Conservation (phyloP, 1,140 invertebrate species). For the Adelges cooleyi region DNA sequence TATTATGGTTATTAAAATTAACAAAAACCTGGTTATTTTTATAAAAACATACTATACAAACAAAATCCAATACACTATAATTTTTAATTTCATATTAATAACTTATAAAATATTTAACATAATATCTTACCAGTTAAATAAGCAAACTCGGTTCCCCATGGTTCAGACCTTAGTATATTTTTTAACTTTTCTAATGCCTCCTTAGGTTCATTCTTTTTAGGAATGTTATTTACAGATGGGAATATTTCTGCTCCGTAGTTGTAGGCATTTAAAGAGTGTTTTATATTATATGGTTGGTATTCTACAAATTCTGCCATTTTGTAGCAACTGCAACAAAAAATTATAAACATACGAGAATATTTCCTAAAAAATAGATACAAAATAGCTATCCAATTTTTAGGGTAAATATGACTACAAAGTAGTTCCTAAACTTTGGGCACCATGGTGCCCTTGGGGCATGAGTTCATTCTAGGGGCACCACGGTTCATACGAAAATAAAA, state of each 20-base stretch:
- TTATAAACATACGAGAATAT: too few relatives aligned
- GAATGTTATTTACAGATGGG: background rate
- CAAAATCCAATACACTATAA: background rate
- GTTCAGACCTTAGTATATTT: background rate
- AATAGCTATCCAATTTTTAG: too few relatives aligned
- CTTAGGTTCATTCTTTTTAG: background rate
- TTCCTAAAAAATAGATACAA: too few relatives aligned
- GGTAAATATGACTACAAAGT: too few relatives aligned
- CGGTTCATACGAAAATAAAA: too few relatives aligned
- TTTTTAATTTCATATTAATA: background rate
- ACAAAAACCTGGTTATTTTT: too few relatives aligned
- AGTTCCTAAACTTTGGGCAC: too few relatives aligned
- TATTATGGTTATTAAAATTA: background rate
- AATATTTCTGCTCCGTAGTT: constrained; percentile 2
- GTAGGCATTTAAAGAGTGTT: background rate
- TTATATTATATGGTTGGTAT: background rate
- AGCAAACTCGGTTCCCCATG: background rate
- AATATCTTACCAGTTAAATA: constrained; percentile 10
- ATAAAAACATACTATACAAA: background rate
- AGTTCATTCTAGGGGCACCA: too few relatives aligned
- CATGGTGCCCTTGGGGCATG: too few relatives aligned
- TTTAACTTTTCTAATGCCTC: constrained; percentile 6
- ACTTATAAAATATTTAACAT: background rate
- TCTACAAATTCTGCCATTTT: constrained; percentile 19
- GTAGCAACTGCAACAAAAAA: too few relatives aligned